Percentiles rank a stretch among this genome's conserved stretches.
Conservation (phyloP, 2,888 invertebrate genomes). For the Heliconius sara region DNA sequence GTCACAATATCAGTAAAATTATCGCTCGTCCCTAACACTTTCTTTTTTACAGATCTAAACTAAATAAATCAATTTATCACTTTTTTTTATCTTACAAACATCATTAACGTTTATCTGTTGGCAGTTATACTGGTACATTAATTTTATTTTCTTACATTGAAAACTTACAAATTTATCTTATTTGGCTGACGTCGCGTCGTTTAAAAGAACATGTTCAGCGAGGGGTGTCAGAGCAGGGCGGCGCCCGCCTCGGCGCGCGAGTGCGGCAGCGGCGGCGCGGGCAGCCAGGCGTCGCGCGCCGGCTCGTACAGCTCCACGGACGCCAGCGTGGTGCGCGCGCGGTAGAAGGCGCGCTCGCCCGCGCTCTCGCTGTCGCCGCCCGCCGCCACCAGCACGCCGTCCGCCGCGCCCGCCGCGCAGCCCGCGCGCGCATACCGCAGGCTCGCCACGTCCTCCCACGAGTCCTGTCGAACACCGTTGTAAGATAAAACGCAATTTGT, state of each 20-base stretch:
- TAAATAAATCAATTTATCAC: constrained; percentile 13
- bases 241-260: constrained; percentile 95
- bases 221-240: constrained; percentile 87
- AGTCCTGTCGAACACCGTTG: constrained; percentile 86
- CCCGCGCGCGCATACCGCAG: constrained; percentile 91
- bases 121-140: constrained; percentile 21
- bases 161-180: neutral
- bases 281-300: constrained; percentile 89
- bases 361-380: constrained; percentile 93
- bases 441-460: constrained; percentile 90
- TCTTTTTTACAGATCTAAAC: constrained; percentile 1
- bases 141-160: neutral
- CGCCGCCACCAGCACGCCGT: constrained; percentile 91
- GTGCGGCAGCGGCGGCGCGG: constrained; percentile 91
- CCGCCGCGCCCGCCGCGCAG: constrained; percentile 93
- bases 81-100: constrained; percentile 13
- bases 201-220: neutral
- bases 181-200: constrained; percentile 6
- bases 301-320: constrained; percentile 94
- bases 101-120: constrained; percentile 15
- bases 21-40: neutral
- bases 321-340: constrained; percentile 92
- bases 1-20: neutral
- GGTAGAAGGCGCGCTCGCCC: constrained; percentile 88
- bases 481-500: too few relatives aligned